These are phyloP conservation scores for Megaustenia siamemsis DNA, from an alignment of 2,888 invertebrate genomes.

Conservation along the genomic window DNA sequence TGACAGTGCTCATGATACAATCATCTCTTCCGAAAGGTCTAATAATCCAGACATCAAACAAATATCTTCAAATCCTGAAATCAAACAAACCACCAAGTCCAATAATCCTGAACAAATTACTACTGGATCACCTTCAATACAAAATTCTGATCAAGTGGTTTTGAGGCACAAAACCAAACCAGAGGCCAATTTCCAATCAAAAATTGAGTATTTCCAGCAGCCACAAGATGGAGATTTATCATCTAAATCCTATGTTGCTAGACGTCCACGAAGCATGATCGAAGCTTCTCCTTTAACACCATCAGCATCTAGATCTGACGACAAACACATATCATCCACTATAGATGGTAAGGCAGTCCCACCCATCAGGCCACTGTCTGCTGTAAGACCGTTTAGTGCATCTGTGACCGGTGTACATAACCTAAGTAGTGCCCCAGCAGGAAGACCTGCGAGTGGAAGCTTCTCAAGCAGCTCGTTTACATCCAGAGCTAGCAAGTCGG, in stretches of 20 bases:
- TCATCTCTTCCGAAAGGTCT: slow-evolving; percentile 4
- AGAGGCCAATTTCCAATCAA: slow-evolving; percentile 7
- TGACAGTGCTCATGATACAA: background rate
- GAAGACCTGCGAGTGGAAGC: slow-evolving; percentile 28
- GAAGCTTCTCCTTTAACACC: slow-evolving; percentile 14
- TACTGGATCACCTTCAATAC: background rate
- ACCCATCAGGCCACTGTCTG: slow-evolving; percentile 61
- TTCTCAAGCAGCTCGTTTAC: slow-evolving; percentile 20
- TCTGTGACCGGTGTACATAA: slow-evolving; percentile 61
- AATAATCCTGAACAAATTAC: background rate
- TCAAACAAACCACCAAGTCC: background rate
- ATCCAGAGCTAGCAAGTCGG: slow-evolving; percentile 54
- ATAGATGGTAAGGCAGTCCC: background rate
- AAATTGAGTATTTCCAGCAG: slow-evolving; percentile 32
- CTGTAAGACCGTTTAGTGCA: slow-evolving; percentile 65
- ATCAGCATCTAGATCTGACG: slow-evolving; percentile 6
- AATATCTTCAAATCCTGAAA: background rate
- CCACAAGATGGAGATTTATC: background rate
- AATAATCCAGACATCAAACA: background rate
- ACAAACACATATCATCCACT: slow-evolving; percentile 22
- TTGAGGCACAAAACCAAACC: slow-evolving; percentile 16
- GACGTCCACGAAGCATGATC: slow-evolving; percentile 45
- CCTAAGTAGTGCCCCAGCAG: slow-evolving; percentile 37
- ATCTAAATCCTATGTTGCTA: background rate
- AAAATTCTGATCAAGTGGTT: slow-evolving; percentile 2